Percentiles rank a stretch among this genome's conserved stretches.
Evolutionary conservation across 64 coral and sea anemone genomes (phyloP).

Genomic region (Montipora efflorescens): DNA sequence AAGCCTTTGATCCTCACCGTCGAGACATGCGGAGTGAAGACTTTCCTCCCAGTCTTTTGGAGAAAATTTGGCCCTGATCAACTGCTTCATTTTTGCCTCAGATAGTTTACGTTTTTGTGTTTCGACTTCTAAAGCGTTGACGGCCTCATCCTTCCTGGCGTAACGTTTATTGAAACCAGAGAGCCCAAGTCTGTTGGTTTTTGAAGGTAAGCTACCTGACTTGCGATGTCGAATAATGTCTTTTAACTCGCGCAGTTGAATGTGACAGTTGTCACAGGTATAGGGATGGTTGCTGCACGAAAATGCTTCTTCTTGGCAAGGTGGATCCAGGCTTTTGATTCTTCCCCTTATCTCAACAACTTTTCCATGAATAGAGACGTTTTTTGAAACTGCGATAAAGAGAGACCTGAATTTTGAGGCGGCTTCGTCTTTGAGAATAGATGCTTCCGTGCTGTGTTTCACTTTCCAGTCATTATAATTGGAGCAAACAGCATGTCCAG

Average conservation of each 20-base stretch:
- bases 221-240: slow-evolving; percentile 7
- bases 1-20: slow-evolving; percentile 28
- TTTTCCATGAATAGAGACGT: slow-evolving; percentile 6
- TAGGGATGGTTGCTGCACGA: too few species aligned
- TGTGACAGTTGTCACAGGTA: slow-evolving; percentile 58
- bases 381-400: slow-evolving; percentile 1
- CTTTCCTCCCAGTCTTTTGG: slow-evolving; percentile 32
- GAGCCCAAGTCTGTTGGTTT: slow-evolving; percentile 9
- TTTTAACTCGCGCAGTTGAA: slow-evolving; percentile 35
- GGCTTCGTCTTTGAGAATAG: slow-evolving; percentile 12
- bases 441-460: slow-evolving; percentile 20
- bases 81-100: slow-evolving; percentile 15
- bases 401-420: slow-evolving; percentile 5
- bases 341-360: background rate
- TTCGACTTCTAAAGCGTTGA: slow-evolving; percentile 37
- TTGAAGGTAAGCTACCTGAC: background rate
- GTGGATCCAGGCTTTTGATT: too few species aligned
- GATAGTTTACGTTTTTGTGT: background rate
- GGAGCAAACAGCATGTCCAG: slow-evolving; percentile 15
- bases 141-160: slow-evolving; percentile 33
- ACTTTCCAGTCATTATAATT: slow-evolving; percentile 43
- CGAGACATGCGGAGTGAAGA: slow-evolving; percentile 31
- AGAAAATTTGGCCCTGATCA: slow-evolving; percentile 25
- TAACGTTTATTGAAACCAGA: slow-evolving; percentile 13
- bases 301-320: too few species aligned